These are phyloP conservation scores for Lepidurus apus DNA, from an alignment of 1,140 invertebrate genomes.

Conservation along the genomic window DNA sequence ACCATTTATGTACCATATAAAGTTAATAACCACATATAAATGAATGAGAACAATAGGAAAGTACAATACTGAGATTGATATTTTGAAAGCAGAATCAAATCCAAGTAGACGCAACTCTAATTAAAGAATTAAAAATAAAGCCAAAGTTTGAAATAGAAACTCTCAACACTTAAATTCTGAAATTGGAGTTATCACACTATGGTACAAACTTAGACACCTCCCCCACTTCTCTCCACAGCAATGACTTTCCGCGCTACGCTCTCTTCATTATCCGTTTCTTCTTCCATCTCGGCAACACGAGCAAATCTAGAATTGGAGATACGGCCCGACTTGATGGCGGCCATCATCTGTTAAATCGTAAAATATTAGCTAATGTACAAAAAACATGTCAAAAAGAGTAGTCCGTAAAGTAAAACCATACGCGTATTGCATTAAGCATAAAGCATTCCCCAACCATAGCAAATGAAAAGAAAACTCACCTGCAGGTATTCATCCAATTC, in stretches of 20 bases:
- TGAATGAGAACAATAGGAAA: too few species aligned
- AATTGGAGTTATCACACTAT: neutral
- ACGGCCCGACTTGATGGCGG: slow-evolving; percentile 88
- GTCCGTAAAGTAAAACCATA: neutral
- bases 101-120: neutral
- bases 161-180: neutral
- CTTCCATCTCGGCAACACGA: slow-evolving; percentile 82
- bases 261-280: slow-evolving; percentile 69
- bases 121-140: neutral
- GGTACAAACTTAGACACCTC: slow-evolving; percentile 65
- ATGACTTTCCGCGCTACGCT: slow-evolving; percentile 66
- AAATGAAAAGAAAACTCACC: slow-evolving; percentile 52
- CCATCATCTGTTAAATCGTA: slow-evolving; percentile 76
- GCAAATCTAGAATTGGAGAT: slow-evolving; percentile 86
- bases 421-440: slow-evolving; percentile 27
- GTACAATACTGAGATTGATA: too few species aligned
- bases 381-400: neutral
- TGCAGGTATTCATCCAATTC: slow-evolving; percentile 98
- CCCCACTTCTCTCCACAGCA: slow-evolving; percentile 85
- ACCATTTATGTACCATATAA: too few species aligned
- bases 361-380: slow-evolving; percentile 32
- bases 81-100: too few species aligned
- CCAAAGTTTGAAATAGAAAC: neutral
- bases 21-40: too few species aligned
- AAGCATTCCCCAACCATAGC: neutral